Evolutionary conservation across 2,113 vertebrate genomes (phyloP).

Genomic region (Labeo catla): DNA sequence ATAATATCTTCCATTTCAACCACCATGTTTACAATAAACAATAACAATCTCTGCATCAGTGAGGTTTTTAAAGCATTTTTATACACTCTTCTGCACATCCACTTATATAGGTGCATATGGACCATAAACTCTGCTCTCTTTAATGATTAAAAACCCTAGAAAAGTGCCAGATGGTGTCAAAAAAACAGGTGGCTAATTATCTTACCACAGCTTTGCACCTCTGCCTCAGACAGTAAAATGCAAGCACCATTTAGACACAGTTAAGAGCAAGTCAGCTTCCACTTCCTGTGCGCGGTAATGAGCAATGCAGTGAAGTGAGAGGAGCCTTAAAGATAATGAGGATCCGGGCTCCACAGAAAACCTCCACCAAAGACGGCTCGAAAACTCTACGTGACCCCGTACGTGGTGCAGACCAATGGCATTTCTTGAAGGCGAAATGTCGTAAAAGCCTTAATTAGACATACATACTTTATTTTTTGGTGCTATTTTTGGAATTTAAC

Average conservation of each 20-base stretch:
- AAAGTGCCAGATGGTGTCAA: slow-evolving; percentile 59
- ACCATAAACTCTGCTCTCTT: slow-evolving; percentile 37
- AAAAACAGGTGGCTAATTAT: slow-evolving; percentile 59
- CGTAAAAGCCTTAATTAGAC: neutral
- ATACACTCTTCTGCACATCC: neutral
- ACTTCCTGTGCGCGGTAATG: slow-evolving; percentile 64
- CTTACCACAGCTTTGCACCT: slow-evolving; percentile 60
- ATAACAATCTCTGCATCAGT: slow-evolving; percentile 26
- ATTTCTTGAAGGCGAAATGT: neutral
- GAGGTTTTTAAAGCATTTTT: neutral
- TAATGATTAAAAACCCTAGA: slow-evolving; percentile 49
- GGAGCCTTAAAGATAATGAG: slow-evolving; percentile 75
- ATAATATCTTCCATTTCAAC: neutral
- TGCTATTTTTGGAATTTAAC: neutral
- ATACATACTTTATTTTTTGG: neutral
- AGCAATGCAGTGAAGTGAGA: slow-evolving; percentile 70
- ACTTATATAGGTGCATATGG: slow-evolving; percentile 38
- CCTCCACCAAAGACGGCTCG: neutral
- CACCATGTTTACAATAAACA: slow-evolving; percentile 20
- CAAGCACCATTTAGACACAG: slow-evolving; percentile 49
- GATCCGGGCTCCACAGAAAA: slow-evolving; percentile 46
- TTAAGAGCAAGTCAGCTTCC: slow-evolving; percentile 44
- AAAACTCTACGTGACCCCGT: neutral
- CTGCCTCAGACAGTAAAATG: slow-evolving; percentile 48
- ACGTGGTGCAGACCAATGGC: neutral